These are phyloP conservation scores for Tetranychus truncatus DNA, from an alignment of 2,888 invertebrate genomes.

Conservation along the genomic window DNA sequence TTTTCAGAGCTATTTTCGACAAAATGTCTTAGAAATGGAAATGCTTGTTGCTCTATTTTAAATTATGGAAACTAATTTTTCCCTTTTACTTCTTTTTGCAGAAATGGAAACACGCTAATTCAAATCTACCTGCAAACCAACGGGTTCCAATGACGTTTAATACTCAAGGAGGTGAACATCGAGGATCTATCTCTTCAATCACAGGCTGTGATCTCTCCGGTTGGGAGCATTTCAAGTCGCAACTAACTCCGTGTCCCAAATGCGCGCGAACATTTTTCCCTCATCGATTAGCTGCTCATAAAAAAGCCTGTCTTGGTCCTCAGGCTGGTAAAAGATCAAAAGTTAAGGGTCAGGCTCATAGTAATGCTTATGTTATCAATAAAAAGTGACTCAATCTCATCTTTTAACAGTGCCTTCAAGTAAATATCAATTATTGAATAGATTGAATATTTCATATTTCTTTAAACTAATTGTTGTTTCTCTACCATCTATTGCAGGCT, in stretches of 20 bases:
- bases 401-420: no score
- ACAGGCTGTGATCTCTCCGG: slow-evolving; percentile 31
- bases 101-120: slow-evolving; percentile 42
- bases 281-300: slow-evolving; percentile 45
- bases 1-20: no score
- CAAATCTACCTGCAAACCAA: slow-evolving; percentile 39
- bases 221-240: slow-evolving; percentile 41
- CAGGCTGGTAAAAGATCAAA: not conserved
- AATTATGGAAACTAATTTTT: not conserved
- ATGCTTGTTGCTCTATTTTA: no score
- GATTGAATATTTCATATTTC: no score
- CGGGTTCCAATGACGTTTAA: slow-evolving; percentile 28
- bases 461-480: no score
- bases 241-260: slow-evolving; percentile 44
- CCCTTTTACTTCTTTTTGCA: slow-evolving; percentile 18
- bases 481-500: no score
- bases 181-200: not conserved
- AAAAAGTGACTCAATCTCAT: no score
- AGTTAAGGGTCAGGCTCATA: not conserved
- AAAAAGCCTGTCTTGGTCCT: slow-evolving; percentile 38
- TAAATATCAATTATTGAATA: no score
- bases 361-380: not conserved
- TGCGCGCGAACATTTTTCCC: slow-evolving; percentile 51
- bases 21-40: no score
- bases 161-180: slow-evolving; percentile 16